phyloP scores from a whole-genome alignment of 2,888 invertebrate genomes.

The Agelastica alni region DNA sequence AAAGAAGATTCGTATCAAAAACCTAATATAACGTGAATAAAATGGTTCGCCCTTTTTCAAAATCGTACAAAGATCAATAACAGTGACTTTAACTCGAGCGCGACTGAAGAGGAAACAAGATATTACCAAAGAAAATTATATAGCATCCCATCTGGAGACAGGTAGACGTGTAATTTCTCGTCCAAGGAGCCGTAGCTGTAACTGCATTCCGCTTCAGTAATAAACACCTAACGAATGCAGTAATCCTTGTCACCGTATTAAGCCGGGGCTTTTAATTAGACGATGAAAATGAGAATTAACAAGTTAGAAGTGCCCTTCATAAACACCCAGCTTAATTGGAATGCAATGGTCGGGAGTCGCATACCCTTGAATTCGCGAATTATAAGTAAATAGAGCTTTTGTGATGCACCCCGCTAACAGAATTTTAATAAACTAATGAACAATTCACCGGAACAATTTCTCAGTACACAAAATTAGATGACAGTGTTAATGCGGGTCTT shows the following conservation, averaged over 20 bases:
- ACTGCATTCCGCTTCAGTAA: constrained; percentile 21
- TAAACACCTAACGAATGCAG: constrained; percentile 27
- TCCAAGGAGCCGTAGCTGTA: constrained; percentile 13
- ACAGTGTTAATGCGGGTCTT: too few relatives aligned
- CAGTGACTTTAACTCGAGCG: too few relatives aligned
- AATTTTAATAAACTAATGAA: too few relatives aligned
- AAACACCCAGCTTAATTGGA: constrained; percentile 19
- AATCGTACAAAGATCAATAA: too few relatives aligned
- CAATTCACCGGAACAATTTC: too few relatives aligned
- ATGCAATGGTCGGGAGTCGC: constrained; percentile 11
- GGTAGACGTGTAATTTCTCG: constrained; percentile 14
- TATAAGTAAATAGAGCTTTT: too few relatives aligned
- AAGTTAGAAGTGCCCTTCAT: constrained; percentile 23
- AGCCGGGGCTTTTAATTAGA: constrained; percentile 35
- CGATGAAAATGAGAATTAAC: constrained; percentile 27
- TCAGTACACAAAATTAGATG: too few relatives aligned
- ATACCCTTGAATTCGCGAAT: too few relatives aligned
- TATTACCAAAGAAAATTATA: constrained; percentile 8
- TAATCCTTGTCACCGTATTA: constrained; percentile 31
- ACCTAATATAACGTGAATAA: too few relatives aligned
- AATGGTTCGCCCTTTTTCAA: too few relatives aligned
- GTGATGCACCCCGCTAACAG: too few relatives aligned
- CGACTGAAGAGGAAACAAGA: constrained; percentile 7
- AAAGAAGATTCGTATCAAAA: too few relatives aligned
- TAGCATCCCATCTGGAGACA: constrained; percentile 2